These are phyloP conservation scores for Eulithis prunata DNA, from an alignment of 2,888 invertebrate genomes.

Conservation along the genomic window DNA sequence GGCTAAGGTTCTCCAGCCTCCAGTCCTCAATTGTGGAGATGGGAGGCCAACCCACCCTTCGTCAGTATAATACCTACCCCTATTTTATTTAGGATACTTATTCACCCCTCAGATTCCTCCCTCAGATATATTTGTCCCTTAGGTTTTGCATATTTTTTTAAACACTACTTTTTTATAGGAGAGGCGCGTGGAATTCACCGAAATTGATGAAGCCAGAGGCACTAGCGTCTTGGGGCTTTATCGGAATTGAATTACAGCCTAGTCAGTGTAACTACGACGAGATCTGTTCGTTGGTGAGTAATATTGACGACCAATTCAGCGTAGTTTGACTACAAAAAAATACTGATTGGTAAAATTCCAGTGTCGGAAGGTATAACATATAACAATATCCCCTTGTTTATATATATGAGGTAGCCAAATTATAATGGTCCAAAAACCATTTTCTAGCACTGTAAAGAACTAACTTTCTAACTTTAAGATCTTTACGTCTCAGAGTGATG, in stretches of 20 bases:
- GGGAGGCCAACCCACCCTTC: constrained; percentile 45
- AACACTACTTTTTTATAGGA: constrained; percentile 45
- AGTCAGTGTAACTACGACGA: constrained; percentile 46
- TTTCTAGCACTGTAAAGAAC: no score
- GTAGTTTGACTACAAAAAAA: no score
- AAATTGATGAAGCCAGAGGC: constrained; percentile 69
- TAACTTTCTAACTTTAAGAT: no score
- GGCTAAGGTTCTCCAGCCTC: constrained; percentile 92
- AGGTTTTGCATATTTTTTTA: no score
- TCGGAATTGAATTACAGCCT: constrained; percentile 60
- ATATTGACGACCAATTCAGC: neutral
- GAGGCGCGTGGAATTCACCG: constrained; percentile 72
- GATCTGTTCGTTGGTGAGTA: constrained; percentile 56
- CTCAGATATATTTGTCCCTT: no score
- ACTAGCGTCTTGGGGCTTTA: constrained; percentile 64
- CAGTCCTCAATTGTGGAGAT: constrained; percentile 86
- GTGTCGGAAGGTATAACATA: no score
- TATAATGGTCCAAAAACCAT: no score
- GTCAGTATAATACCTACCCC: constrained; percentile 15
- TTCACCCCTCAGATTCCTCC: no score
- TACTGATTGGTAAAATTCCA: no score
- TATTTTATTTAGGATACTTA: neutral
- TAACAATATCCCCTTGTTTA: no score
- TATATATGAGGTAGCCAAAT: no score
- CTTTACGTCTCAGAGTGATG: no score